phyloP scores from a whole-genome alignment of 2,888 invertebrate species.

The Graphium colonna region DNA sequence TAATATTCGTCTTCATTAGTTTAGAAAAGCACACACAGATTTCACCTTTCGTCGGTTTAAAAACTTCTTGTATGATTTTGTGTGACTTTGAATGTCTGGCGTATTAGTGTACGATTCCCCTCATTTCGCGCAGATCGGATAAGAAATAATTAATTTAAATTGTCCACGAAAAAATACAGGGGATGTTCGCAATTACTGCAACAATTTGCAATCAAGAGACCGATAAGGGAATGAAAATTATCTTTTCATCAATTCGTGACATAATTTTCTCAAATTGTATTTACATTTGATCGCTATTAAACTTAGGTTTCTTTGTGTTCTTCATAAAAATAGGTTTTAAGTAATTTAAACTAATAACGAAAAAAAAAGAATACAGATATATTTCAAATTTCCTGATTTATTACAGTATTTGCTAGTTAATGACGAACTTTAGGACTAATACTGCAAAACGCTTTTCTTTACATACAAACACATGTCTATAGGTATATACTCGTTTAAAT shows the following conservation, averaged over 20 bases:
- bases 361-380: no score
- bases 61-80: background rate
- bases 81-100: constrained; percentile 1
- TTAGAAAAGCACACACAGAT: background rate
- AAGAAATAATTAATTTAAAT: constrained; percentile 21
- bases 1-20: constrained; percentile 4
- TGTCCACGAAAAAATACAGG: constrained; percentile 10
- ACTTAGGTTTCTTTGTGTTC: no score
- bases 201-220: constrained; percentile 14
- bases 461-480: no score
- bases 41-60: background rate
- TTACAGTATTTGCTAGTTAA: no score
- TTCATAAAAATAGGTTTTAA: no score
- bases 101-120: constrained; percentile 6
- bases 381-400: no score
- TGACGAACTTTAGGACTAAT: no score
- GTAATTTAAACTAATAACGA: no score
- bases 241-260: background rate
- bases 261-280: no score
- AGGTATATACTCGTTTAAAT: no score
- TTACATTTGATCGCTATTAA: no score
- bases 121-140: constrained; percentile 10
- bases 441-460: no score
- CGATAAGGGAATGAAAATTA: constrained; percentile 4
- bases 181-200: constrained; percentile 15